phyloP scores from a whole-genome alignment of 1,140 invertebrate genomes.

The Cheumatopsyche charites region DNA sequence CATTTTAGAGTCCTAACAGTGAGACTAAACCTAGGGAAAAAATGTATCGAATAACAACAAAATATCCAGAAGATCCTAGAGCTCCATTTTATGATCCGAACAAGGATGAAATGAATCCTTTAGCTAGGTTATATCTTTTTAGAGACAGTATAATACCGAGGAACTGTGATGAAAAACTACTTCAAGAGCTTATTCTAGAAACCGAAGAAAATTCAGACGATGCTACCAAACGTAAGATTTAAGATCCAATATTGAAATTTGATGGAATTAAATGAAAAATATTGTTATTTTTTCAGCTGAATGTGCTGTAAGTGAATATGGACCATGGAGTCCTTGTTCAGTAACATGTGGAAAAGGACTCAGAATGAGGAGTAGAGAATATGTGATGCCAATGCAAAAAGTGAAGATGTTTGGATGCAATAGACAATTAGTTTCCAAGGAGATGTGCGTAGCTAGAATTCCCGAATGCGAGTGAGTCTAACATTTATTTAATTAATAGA shows the following conservation, averaged over 20 bases:
- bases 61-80: conserved; percentile 83
- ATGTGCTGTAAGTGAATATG: conserved; percentile 77
- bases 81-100: conserved; percentile 90
- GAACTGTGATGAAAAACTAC: conserved; percentile 71
- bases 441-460: conserved; percentile 81
- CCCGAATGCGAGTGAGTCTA: conserved; percentile 72
- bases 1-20: conserved; percentile 78
- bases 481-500: too few relatives aligned
- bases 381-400: conserved; percentile 73
- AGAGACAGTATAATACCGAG: conserved; percentile 75
- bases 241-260: background rate
- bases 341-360: conserved; percentile 89
- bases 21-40: conserved; percentile 86
- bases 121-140: conserved; percentile 76
- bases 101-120: conserved; percentile 76
- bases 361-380: conserved; percentile 77
- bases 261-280: background rate
- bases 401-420: conserved; percentile 79
- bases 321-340: conserved; percentile 79
- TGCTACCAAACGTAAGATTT: conserved; percentile 69
- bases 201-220: conserved; percentile 75
- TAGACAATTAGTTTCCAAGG: conserved; percentile 81
- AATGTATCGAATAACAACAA: conserved; percentile 87
- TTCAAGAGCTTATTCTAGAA: conserved; percentile 65
- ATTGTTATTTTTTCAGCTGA: conserved; percentile 64